These are phyloP conservation scores for Nannoperca obscura DNA, from an alignment of 2,797 vertebrate genomes.

Conservation along the genomic window DNA sequence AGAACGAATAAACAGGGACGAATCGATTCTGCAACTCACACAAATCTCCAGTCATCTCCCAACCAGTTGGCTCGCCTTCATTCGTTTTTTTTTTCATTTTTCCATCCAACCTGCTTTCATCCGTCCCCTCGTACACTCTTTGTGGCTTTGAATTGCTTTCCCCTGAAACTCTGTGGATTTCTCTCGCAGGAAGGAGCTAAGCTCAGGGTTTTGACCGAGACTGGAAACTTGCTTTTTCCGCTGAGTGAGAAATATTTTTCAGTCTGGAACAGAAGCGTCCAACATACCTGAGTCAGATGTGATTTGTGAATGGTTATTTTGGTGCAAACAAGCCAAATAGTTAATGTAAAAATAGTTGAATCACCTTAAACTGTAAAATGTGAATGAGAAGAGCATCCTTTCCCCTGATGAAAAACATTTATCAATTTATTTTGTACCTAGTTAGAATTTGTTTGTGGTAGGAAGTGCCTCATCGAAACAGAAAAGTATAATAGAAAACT, in stretches of 20 bases:
- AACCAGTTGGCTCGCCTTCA: constrained; percentile 25
- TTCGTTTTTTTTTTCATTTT: not conserved
- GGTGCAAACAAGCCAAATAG: not conserved
- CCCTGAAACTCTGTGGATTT: constrained; percentile 42
- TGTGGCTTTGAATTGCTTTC: constrained; percentile 50
- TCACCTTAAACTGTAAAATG: not conserved
- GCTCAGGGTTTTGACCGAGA: constrained; percentile 25
- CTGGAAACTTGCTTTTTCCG: constrained; percentile 37
- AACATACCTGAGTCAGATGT: constrained; percentile 24
- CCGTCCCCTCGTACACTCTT: constrained; percentile 21
- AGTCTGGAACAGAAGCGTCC: not conserved
- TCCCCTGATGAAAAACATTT: not conserved
- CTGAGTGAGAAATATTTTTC: constrained; percentile 10
- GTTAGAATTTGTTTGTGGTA: not conserved
- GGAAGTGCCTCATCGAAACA: not conserved
- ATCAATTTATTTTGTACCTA: not conserved
- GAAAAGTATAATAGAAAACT: not conserved
- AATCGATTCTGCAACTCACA: constrained; percentile 71
- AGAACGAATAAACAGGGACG: constrained; percentile 48
- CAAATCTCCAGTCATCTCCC: constrained; percentile 65
- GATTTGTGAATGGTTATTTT: constrained; percentile 22
- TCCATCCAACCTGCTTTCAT: constrained; percentile 33
- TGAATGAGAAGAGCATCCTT: not conserved
- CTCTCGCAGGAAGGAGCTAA: constrained; percentile 36
- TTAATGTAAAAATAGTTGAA: not conserved